A percentile compares a stretch with the other conserved stretches of the same genome.
These are phyloP conservation scores for Cabera pusaria DNA, from an alignment of 2,888 invertebrate genomes.

Conservation along the genomic window DNA sequence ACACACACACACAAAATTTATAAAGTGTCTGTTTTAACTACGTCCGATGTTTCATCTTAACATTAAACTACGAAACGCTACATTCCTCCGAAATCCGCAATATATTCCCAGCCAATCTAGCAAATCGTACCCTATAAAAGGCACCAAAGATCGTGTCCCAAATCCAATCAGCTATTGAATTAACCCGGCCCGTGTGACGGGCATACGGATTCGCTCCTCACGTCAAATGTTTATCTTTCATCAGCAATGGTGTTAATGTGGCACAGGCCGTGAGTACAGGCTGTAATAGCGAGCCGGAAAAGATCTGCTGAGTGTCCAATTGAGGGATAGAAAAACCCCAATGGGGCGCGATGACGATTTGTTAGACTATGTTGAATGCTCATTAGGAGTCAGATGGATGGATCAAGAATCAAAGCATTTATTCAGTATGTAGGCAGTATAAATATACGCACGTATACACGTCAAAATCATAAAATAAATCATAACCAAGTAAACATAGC, in stretches of 20 bases:
- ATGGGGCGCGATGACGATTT: constrained; percentile 36
- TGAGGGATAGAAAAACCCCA: constrained; percentile 37
- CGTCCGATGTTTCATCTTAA: too few relatives aligned
- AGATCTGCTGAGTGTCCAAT: constrained; percentile 55
- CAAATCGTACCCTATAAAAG: constrained; percentile 57
- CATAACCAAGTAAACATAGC: too few relatives aligned
- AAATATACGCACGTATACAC: too few relatives aligned
- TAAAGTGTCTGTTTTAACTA: too few relatives aligned
- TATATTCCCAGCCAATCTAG: constrained; percentile 8
- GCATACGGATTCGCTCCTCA: constrained; percentile 80
- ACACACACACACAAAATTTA: too few relatives aligned
- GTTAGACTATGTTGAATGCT: constrained; percentile 32
- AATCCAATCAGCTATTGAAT: constrained; percentile 84
- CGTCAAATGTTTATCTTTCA: constrained; percentile 83
- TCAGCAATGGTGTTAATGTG: constrained; percentile 74
- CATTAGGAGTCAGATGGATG: too few relatives aligned
- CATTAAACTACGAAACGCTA: too few relatives aligned
- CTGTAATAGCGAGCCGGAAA: constrained; percentile 54
- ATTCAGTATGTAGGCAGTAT: too few relatives aligned
- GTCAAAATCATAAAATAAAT: too few relatives aligned
- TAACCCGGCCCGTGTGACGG: constrained; percentile 79
- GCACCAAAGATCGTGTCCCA: constrained; percentile 69
- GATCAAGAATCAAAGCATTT: too few relatives aligned
- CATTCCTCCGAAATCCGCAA: constrained; percentile 8
- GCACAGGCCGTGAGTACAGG: constrained; percentile 62